Percentiles rank a stretch among this genome's conserved stretches.
Conservation (phyloP, 2,797 vertebrate genomes). For the Macrochelys suwanniensis region DNA sequence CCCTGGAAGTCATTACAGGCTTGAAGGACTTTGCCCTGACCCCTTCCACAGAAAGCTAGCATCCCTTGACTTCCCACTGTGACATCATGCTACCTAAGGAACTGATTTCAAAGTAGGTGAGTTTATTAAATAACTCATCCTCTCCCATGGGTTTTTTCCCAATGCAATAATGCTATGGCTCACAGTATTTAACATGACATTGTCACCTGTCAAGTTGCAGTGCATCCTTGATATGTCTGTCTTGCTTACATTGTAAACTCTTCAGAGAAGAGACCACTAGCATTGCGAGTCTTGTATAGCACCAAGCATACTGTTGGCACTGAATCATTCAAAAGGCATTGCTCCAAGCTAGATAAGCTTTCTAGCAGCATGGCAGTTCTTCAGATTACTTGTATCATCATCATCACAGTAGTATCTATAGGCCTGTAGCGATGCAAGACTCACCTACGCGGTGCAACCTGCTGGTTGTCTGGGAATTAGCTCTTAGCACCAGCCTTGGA, state of each 20-base stretch:
- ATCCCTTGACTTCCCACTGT: background rate
- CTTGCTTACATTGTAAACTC: background rate
- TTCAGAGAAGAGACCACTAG: background rate
- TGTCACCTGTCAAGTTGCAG: background rate
- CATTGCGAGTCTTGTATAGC: background rate
- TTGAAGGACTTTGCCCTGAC: background rate
- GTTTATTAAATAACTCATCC: background rate
- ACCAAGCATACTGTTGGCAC: background rate
- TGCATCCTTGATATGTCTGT: background rate
- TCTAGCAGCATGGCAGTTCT: background rate
- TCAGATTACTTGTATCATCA: background rate
- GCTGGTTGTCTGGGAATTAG: too few relatives aligned
- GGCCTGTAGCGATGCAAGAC: too few relatives aligned
- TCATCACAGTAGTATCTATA: background rate
- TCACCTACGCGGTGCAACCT: too few relatives aligned
- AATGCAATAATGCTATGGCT: background rate
- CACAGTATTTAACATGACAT: background rate
- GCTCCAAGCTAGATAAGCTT: background rate
- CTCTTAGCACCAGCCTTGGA: too few relatives aligned
- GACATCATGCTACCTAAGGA: background rate
- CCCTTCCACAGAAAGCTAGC: background rate
- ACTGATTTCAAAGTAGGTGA: conserved; percentile 4
- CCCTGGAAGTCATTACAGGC: background rate
- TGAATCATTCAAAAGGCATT: background rate
- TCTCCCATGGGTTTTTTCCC: background rate